Conservation (phyloP, 2,113 vertebrate genomes). For the Gila orcuttii region DNA sequence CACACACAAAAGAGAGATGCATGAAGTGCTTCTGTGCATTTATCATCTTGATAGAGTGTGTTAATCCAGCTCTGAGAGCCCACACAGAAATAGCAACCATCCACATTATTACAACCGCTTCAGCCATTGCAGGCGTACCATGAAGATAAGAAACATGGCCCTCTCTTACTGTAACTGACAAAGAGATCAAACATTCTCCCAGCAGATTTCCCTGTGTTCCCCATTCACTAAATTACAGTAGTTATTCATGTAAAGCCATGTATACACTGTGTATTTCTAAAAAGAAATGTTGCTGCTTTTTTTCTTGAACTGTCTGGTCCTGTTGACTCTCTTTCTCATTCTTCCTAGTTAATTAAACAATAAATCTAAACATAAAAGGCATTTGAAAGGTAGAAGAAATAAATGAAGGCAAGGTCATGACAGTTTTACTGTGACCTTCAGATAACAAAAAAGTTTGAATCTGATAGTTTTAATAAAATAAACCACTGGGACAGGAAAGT, state of each 20-base stretch:
- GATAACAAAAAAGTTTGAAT: neutral
- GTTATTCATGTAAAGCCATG: neutral
- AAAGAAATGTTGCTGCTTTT: neutral
- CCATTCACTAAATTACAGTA: neutral
- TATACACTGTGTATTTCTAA: neutral
- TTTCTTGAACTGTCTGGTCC: neutral
- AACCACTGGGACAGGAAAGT: neutral
- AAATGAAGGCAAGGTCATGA: neutral
- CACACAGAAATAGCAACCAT: slow-evolving; percentile 33
- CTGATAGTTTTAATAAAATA: neutral
- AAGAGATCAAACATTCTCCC: neutral
- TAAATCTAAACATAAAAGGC: neutral
- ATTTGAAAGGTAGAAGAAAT: neutral
- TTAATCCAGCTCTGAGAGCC: slow-evolving; percentile 37
- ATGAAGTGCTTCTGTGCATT: slow-evolving; percentile 21
- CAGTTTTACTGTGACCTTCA: neutral
- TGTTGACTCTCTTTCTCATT: neutral
- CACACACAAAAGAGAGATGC: slow-evolving; percentile 5
- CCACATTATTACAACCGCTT: slow-evolving; percentile 22
- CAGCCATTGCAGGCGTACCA: neutral
- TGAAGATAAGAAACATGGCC: slow-evolving; percentile 1
- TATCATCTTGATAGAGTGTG: slow-evolving; percentile 43
- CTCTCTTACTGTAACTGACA: neutral
- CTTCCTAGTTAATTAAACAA: neutral
- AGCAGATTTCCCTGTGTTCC: neutral